Conservation (phyloP, 2,888 invertebrate genomes). For the Bombylius discolor region DNA sequence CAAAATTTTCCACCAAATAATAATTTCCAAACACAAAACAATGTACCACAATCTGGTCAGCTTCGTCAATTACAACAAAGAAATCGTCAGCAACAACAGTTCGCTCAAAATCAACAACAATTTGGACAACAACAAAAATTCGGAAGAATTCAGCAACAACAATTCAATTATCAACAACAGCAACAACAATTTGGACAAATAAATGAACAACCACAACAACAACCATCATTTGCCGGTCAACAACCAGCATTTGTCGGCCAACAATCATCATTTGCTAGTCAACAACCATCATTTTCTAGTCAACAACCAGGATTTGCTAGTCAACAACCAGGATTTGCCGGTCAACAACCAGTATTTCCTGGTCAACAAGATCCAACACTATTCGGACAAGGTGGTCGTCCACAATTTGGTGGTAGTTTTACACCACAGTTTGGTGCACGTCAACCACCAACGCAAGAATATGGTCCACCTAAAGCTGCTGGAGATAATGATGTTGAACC, state of each 20-base stretch:
- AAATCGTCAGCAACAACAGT: slow-evolving; percentile 3
- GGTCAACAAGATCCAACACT: slow-evolving; percentile 1
- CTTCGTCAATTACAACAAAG: slow-evolving; percentile 1
- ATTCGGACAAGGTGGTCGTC: not conserved
- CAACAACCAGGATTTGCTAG: not conserved
- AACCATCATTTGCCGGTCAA: not conserved
- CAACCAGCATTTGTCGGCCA: slow-evolving; percentile 1
- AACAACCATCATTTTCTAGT: slow-evolving; percentile 2
- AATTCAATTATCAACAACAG: not conserved
- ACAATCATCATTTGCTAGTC: not conserved
- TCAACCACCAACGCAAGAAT: slow-evolving; percentile 13
- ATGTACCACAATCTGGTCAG: not conserved
- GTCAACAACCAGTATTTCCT: not conserved
- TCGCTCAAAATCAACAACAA: not conserved
- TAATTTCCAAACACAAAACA: not conserved
- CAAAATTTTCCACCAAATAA: not conserved
- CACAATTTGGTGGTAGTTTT: not conserved
- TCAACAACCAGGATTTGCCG: not conserved
- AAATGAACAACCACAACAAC: slow-evolving; percentile 1
- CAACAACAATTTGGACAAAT: slow-evolving; percentile 2
- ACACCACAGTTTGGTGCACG: not conserved
- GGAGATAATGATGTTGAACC: slow-evolving; percentile 12
- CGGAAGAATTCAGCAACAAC: slow-evolving; percentile 1
- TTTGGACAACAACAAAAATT: slow-evolving; percentile 5
- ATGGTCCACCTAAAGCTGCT: slow-evolving; percentile 19